phyloP scores from a whole-genome alignment of 92 coral and sea anemone genomes.

The Palythoa caribaeorum region DNA sequence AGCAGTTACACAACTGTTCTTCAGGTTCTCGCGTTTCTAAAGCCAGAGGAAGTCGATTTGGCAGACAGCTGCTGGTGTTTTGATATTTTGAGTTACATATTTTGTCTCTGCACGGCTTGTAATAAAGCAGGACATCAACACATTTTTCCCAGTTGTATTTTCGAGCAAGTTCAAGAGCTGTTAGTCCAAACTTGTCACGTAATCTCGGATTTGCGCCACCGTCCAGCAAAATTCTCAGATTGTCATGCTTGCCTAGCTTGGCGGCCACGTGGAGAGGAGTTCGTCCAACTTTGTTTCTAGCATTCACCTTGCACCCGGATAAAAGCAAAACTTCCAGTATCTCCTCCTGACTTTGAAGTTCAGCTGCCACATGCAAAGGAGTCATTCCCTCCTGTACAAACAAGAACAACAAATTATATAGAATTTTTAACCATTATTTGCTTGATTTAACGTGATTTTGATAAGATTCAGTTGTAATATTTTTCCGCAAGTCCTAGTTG shows the following conservation, averaged over 20 bases:
- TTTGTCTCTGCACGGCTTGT: slow-evolving; percentile 60
- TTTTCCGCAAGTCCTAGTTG: too few relatives aligned
- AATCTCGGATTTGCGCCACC: slow-evolving; percentile 73
- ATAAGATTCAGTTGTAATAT: too few relatives aligned
- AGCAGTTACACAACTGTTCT: slow-evolving; percentile 38
- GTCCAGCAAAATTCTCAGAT: slow-evolving; percentile 70
- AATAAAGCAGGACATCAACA: slow-evolving; percentile 74
- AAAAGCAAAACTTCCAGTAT: slow-evolving; percentile 54
- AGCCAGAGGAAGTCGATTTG: not conserved
- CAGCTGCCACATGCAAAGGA: slow-evolving; percentile 79
- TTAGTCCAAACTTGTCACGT: slow-evolving; percentile 81
- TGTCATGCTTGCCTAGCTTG: slow-evolving; percentile 64
- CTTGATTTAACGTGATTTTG: too few relatives aligned
- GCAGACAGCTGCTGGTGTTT: not conserved
- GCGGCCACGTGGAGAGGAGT: slow-evolving; percentile 88
- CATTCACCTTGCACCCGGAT: slow-evolving; percentile 62
- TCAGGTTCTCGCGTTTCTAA: slow-evolving; percentile 21
- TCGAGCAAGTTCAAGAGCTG: slow-evolving; percentile 80
- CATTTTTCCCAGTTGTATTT: slow-evolving; percentile 63
- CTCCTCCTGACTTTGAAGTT: slow-evolving; percentile 45
- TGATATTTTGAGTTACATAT: not conserved
- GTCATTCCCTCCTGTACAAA: slow-evolving; percentile 84
- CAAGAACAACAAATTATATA: not conserved
- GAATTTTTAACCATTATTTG: too few relatives aligned
- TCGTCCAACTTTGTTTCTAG: slow-evolving; percentile 84